Evolutionary conservation across 2,888 invertebrate species (phyloP).

Genomic region (Xanthorhoe spadicearia): DNA sequence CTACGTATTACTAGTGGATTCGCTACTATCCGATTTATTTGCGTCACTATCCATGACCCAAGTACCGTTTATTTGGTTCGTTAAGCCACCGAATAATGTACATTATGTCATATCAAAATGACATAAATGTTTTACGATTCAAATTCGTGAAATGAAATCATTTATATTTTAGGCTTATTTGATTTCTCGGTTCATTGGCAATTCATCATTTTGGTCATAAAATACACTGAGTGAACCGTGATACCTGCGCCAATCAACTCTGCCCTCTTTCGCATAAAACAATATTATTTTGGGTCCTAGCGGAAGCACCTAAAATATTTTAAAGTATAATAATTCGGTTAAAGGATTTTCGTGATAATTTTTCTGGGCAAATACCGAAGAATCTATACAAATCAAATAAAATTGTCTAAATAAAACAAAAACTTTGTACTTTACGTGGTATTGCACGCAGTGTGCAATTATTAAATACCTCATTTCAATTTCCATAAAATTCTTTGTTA

Average conservation of each 20-base stretch:
- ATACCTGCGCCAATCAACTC: constrained; percentile 19
- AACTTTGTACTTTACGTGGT: too few relatives aligned
- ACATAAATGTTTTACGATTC: background rate
- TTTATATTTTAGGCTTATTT: background rate
- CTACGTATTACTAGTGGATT: too few relatives aligned
- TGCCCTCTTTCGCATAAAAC: constrained; percentile 20
- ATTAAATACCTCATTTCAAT: background rate
- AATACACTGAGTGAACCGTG: constrained; percentile 1
- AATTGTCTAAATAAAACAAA: too few relatives aligned
- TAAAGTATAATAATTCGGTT: too few relatives aligned
- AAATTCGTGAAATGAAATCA: background rate
- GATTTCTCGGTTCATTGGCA: background rate
- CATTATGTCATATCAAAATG: background rate
- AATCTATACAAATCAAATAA: too few relatives aligned
- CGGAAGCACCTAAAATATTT: background rate
- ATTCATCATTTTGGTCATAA: background rate
- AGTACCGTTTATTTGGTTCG: too few relatives aligned
- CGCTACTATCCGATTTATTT: too few relatives aligned
- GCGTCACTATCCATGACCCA: too few relatives aligned
- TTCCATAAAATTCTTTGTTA: background rate
- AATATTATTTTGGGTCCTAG: constrained; percentile 17
- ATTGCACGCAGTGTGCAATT: too few relatives aligned
- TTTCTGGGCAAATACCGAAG: too few relatives aligned
- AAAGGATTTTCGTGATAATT: background rate
- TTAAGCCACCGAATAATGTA: too few relatives aligned